phyloP scores from a whole-genome alignment of 1,140 invertebrate species.

The Rhynchophorus ferrugineus region DNA sequence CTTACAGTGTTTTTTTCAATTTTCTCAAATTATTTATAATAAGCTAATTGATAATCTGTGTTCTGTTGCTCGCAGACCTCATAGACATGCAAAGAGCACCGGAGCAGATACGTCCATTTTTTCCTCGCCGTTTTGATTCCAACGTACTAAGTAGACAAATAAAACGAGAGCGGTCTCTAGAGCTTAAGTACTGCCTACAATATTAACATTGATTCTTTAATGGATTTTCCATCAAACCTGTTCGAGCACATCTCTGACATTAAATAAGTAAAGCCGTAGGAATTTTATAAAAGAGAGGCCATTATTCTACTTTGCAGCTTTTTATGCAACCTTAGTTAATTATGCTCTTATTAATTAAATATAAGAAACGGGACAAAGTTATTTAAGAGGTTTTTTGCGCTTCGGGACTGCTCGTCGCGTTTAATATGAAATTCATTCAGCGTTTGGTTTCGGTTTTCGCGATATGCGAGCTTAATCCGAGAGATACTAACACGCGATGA shows the following conservation, averaged over 20 bases:
- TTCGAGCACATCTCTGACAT: not conserved
- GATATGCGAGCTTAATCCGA: too few species aligned
- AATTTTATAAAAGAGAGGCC: not conserved
- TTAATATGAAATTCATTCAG: not conserved
- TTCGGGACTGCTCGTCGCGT: not conserved
- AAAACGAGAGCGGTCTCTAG: not conserved
- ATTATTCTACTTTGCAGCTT: not conserved
- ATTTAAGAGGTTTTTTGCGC: not conserved
- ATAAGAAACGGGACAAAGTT: not conserved
- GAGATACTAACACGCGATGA: too few species aligned
- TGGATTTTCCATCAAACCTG: not conserved
- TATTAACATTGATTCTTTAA: not conserved
- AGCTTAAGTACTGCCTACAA: not conserved
- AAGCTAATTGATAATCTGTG: too few species aligned
- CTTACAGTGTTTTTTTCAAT: too few species aligned
- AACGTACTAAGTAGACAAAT: not conserved
- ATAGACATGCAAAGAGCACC: not conserved
- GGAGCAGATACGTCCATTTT: not conserved
- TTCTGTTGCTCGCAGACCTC: too few species aligned
- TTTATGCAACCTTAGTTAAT: not conserved
- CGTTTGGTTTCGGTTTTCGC: too few species aligned
- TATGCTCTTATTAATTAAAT: not conserved
- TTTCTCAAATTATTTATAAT: too few species aligned
- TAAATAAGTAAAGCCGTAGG: not conserved
- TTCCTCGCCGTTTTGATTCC: not conserved